phyloP scores from a whole-genome alignment of 2,113 vertebrate species.

The Ploceus nigricollis region DNA sequence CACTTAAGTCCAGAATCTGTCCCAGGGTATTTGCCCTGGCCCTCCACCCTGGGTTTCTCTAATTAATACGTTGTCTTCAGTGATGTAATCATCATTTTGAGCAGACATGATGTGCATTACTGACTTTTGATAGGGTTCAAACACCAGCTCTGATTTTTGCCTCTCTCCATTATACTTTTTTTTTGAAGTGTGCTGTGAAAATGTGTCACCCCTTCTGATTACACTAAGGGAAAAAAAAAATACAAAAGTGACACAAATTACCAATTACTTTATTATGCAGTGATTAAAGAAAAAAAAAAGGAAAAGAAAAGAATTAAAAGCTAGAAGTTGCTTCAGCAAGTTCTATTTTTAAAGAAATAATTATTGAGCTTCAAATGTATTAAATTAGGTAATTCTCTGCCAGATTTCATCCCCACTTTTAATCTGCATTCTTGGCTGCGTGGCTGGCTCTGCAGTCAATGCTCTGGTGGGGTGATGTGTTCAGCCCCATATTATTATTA shows the following conservation, averaged over 20 bases:
- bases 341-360: conserved; percentile 80
- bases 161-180: neutral
- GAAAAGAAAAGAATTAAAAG: conserved; percentile 59
- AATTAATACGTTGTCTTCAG: neutral
- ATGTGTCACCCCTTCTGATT: conserved; percentile 61
- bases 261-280: conserved; percentile 77
- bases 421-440: conserved; percentile 50
- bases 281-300: conserved; percentile 6
- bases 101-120: neutral
- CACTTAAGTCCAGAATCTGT: neutral
- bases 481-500: neutral
- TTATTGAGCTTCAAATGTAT: conserved; percentile 66
- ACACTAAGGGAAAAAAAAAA: conserved; percentile 22
- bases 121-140: conserved; percentile 11
- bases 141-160: neutral
- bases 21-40: neutral
- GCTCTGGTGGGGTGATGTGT: neutral
- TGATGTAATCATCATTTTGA: neutral
- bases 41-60: neutral
- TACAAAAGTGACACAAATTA: conserved; percentile 74
- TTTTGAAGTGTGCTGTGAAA: neutral
- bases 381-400: conserved; percentile 71
- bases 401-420: conserved; percentile 11
- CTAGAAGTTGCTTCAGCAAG: conserved; percentile 75
- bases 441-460: conserved; percentile 43